A percentile compares a stretch with the other conserved stretches of the same genome.
These are phyloP conservation scores for Hippasteria phrygiana DNA, from an alignment of 53 echinoderm and acorn worm genomes.

Conservation along the genomic window DNA sequence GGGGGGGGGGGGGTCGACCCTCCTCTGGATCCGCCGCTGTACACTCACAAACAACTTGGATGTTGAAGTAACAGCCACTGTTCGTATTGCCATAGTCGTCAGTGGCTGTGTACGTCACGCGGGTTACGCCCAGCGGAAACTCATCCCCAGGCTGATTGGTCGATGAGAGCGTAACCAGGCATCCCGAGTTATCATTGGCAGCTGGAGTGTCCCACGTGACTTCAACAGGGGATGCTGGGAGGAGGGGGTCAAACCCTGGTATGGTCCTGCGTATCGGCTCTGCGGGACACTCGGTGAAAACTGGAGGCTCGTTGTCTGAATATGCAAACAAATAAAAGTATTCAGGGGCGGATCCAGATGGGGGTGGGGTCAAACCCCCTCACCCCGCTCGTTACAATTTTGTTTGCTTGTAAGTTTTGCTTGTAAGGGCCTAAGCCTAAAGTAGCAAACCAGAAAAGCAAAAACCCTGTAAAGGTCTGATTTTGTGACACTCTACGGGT, in stretches of 20 bases:
- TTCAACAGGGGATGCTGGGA: background rate
- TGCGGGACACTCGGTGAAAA: background rate
- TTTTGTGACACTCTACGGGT: too few relatives aligned
- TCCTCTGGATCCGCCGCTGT: too few relatives aligned
- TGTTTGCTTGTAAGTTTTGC: too few relatives aligned
- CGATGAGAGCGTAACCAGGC: background rate
- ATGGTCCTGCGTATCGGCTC: background rate
- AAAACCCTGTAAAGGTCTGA: too few relatives aligned
- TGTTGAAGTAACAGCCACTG: background rate
- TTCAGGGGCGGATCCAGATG: too few relatives aligned
- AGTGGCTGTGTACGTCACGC: slow-evolving; percentile 26
- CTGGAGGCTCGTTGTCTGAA: slow-evolving; percentile 1
- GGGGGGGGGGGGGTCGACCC: too few relatives aligned
- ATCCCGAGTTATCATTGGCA: slow-evolving; percentile 8
- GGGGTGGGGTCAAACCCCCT: too few relatives aligned
- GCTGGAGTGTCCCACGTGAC: slow-evolving; percentile 6
- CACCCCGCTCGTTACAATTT: too few relatives aligned
- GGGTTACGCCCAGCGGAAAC: slow-evolving; percentile 10
- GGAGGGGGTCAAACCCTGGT: background rate
- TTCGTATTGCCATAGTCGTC: background rate
- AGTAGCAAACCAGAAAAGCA: too few relatives aligned
- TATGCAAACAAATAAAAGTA: background rate
- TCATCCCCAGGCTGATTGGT: background rate
- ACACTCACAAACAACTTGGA: background rate
- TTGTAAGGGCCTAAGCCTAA: too few relatives aligned